Percentiles rank a stretch among this genome's conserved stretches.
Conservation (phyloP, 1,140 invertebrate species). For the Tribolium castaneum region DNA sequence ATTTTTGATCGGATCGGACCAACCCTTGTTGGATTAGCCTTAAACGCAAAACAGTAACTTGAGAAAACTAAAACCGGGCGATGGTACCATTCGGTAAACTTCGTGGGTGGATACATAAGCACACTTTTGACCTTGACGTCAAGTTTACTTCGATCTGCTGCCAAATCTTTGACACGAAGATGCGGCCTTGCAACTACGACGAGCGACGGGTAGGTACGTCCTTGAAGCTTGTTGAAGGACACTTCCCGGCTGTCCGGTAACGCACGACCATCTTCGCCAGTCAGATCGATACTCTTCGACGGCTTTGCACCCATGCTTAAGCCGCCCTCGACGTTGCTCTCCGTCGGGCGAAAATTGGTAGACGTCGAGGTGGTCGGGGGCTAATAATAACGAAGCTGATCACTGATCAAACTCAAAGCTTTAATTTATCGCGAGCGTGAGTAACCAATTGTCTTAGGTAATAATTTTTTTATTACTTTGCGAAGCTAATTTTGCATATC, state of each 20-base stretch:
- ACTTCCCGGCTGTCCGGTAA: conserved; percentile 77
- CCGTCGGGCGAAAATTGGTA: conserved; percentile 54
- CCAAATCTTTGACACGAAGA: conserved; percentile 74
- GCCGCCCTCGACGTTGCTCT: conserved; percentile 58
- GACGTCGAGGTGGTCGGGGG: neutral
- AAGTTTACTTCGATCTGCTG: conserved; percentile 68
- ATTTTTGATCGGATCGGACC: conserved; percentile 81
- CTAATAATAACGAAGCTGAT: no score
- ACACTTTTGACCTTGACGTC: conserved; percentile 83
- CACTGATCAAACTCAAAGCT: no score
- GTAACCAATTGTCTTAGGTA: no score
- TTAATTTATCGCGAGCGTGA: no score
- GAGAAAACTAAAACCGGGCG: neutral
- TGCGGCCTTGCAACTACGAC: conserved; percentile 84
- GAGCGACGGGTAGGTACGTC: conserved; percentile 85
- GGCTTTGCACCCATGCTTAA: conserved; percentile 49
- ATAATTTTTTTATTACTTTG: no score
- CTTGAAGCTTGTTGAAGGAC: conserved; percentile 81
- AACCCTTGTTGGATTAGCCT: conserved; percentile 83
- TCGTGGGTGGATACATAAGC: conserved; percentile 80
- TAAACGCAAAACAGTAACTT: neutral
- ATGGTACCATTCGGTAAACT: conserved; percentile 83
- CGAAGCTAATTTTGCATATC: no score
- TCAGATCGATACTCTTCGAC: conserved; percentile 66
- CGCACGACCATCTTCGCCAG: conserved; percentile 70